Conservation (phyloP, 2,113 vertebrate genomes). For the Misgurnus mizolepis region DNA sequence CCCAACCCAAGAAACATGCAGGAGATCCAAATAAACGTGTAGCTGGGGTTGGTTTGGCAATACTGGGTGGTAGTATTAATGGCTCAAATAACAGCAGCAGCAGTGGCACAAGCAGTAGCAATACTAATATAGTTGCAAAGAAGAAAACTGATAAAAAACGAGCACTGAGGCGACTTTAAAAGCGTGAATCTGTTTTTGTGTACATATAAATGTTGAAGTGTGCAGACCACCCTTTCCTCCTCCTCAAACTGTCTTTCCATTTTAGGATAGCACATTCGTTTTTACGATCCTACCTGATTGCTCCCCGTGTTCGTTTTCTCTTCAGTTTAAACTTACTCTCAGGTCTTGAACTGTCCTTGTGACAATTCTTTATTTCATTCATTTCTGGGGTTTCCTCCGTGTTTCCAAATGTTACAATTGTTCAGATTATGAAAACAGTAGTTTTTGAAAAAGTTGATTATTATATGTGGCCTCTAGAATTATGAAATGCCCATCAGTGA, state of each 20-base stretch:
- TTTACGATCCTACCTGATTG: constrained; percentile 33
- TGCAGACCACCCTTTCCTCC: constrained; percentile 58
- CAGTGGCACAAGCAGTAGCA: constrained; percentile 65
- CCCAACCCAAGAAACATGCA: constrained; percentile 90
- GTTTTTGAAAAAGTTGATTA: not conserved
- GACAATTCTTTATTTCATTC: constrained; percentile 33
- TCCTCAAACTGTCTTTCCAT: constrained; percentile 62
- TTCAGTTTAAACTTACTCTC: constrained; percentile 40
- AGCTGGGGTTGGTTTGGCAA: constrained; percentile 70
- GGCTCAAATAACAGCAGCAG: constrained; percentile 66
- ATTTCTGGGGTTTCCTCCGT: not conserved
- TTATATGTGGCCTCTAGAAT: constrained; percentile 14
- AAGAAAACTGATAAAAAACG: constrained; percentile 94
- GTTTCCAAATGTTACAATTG: constrained; percentile 12
- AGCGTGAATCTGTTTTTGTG: constrained; percentile 56
- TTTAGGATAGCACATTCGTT: constrained; percentile 28
- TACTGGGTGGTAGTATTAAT: constrained; percentile 65
- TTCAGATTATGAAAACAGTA: not conserved
- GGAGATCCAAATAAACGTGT: constrained; percentile 81
- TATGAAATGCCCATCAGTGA: constrained; percentile 1
- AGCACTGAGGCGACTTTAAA: constrained; percentile 88
- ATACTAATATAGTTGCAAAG: constrained; percentile 79
- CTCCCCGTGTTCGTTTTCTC: constrained; percentile 41
- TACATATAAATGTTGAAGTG: constrained; percentile 75
- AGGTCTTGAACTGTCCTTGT: constrained; percentile 48